These are phyloP conservation scores for Stomatorhinus ivindoensis DNA, from an alignment of 2,113 vertebrate genomes.

Conservation along the genomic window DNA sequence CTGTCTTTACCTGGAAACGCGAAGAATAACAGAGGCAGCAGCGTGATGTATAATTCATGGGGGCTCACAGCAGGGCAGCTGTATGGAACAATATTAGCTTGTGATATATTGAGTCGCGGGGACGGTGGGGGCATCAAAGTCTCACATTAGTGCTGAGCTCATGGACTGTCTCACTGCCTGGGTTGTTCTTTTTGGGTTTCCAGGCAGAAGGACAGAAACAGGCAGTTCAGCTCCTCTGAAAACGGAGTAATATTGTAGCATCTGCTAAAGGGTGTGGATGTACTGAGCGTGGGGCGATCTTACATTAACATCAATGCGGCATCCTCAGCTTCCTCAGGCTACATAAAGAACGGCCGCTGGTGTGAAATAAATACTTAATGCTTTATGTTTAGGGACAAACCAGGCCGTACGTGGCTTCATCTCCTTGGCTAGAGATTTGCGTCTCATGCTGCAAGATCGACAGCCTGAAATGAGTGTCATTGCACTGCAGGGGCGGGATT, in stretches of 20 bases:
- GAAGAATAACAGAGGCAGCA: slow-evolving; percentile 24
- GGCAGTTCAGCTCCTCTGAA: slow-evolving; percentile 22
- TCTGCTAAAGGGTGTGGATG: not conserved
- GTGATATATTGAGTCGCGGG: slow-evolving; percentile 5
- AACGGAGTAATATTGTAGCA: not conserved
- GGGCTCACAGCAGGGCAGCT: not conserved
- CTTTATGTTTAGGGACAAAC: not conserved
- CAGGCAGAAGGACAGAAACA: not conserved
- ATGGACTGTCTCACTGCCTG: not conserved
- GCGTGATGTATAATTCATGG: slow-evolving; percentile 47
- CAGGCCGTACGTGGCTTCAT: not conserved
- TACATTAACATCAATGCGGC: not conserved
- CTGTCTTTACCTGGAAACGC: slow-evolving; percentile 30
- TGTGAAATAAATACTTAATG: not conserved
- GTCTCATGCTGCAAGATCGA: not conserved
- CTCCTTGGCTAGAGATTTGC: not conserved
- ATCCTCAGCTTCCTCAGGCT: not conserved
- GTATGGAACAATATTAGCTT: slow-evolving; percentile 23
- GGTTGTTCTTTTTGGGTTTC: not conserved
- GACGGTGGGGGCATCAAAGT: not conserved
- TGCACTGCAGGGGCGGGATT: not conserved
- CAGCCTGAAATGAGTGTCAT: not conserved
- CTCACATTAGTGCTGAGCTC: slow-evolving; percentile 1
- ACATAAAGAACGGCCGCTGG: not conserved
- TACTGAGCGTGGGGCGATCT: not conserved